Base-by-base conservation (phyloP, 1,140 invertebrate genomes). In the Bombus picipes region DNA sequence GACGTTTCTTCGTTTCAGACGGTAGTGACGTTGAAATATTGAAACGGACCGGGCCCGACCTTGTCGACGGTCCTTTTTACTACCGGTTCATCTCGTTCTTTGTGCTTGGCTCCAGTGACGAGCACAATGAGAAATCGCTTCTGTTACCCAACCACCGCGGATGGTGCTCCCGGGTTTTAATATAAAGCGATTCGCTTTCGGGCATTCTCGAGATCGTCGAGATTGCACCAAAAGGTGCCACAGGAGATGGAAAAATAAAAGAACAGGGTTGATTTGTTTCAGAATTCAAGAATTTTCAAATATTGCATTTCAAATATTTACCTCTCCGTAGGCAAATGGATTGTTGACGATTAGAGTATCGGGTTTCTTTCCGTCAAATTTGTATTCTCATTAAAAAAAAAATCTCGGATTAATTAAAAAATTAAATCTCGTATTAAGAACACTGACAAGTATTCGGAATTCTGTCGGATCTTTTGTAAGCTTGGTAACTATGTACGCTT, bases 1-100 rank as follows among this genome's bases (percentile, higher is more conserved):
- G 59, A 28, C 75, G 74, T 34, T 65, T 47, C 65, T 37, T 9
- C 39, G 65, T 39, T 89, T 72, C 47, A 71, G 37, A 47, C 39
- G 22, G 62, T 15, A 66, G n/a, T 32, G 71, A 87, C 80, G 68
- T 84, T 79, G 88, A 90, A 88, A 80, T 88, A 85, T 88, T 86
- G 74, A 90, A 83, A 83, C 83, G 80, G 71, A 32, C 86, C 62
- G 47, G 68, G 81, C 47, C 77, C 71, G 65, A 71, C 78, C 71
- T 83, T 82, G 78, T 80, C 78, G 66, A 79, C 66, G 28, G 76
- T 90, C 81, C 75, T 82, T 83, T 72, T 83, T 62, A 57, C 22
- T 75, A 70, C 53, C 41, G 47, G 75, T 77, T 83, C 68, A 78
- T 71, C 41, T 81, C 75, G 59, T 57, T 70, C 62, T 81, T 79